These are phyloP conservation scores for Synanthedon vespiformis DNA, from an alignment of 2,888 invertebrate genomes.

Conservation along the genomic window DNA sequence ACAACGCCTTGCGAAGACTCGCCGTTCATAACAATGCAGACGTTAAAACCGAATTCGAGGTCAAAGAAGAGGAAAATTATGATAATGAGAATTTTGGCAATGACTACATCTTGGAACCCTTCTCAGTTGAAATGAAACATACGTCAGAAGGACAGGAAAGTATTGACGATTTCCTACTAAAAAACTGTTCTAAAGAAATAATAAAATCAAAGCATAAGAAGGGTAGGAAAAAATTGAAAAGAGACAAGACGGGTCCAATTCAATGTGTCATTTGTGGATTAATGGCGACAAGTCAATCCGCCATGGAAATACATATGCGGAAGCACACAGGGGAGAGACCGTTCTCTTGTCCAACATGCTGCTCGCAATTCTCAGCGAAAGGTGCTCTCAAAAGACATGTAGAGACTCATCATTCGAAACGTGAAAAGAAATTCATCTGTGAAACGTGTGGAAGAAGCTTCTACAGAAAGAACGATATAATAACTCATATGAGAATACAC, in stretches of 20 bases:
- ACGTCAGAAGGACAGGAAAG: background rate
- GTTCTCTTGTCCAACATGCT: constrained; percentile 36
- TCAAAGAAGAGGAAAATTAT: constrained; percentile 16
- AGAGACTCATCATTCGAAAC: constrained; percentile 30
- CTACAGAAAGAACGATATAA: constrained; percentile 45
- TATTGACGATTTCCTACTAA: constrained; percentile 8
- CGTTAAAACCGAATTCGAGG: constrained; percentile 17
- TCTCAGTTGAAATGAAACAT: constrained; percentile 9
- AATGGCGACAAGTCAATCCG: constrained; percentile 34
- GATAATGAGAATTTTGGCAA: constrained; percentile 13
- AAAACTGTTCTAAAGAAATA: constrained; percentile 6
- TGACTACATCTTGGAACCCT: constrained; percentile 8
- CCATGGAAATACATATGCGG: constrained; percentile 46
- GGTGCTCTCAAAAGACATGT: constrained; percentile 45
- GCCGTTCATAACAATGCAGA: constrained; percentile 15
- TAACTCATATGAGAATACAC: constrained; percentile 49
- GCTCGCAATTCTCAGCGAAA: constrained; percentile 34
- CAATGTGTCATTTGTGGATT: constrained; percentile 46
- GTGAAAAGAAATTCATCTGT: constrained; percentile 49
- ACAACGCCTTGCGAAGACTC: constrained; percentile 34
- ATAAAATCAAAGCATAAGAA: constrained; percentile 12
- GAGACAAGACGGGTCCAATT: constrained; percentile 27
- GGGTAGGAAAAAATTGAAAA: constrained; percentile 18
- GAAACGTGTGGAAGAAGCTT: constrained; percentile 58
- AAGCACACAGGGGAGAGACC: constrained; percentile 58